Conservation (phyloP, 2,888 invertebrate species). For the Agriopis marginaria region DNA sequence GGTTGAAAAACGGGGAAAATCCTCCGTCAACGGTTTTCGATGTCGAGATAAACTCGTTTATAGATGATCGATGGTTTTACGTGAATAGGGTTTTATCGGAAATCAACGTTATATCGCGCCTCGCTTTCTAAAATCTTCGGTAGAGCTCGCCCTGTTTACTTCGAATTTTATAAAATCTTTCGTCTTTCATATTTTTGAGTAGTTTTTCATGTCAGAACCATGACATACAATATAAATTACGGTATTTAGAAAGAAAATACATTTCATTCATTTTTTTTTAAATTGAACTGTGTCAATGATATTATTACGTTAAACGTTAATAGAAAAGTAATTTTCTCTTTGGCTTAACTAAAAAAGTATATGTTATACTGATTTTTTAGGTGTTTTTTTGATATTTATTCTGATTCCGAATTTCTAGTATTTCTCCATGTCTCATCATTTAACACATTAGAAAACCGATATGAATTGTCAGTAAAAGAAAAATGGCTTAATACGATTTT, state of each 20-base stretch:
- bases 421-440: not conserved
- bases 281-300: too few relatives aligned
- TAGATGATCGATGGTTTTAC: conserved; percentile 62
- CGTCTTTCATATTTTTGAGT: not conserved
- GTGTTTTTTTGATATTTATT: too few relatives aligned
- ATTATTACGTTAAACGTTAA: too few relatives aligned
- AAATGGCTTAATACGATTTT: conserved; percentile 43
- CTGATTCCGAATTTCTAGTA: too few relatives aligned
- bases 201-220: not conserved
- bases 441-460: too few relatives aligned
- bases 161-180: conserved; percentile 16
- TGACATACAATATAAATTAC: not conserved
- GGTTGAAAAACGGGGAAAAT: conserved; percentile 47
- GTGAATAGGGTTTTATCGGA: conserved; percentile 54
- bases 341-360: too few relatives aligned
- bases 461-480: not conserved
- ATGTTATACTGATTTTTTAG: too few relatives aligned
- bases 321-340: too few relatives aligned
- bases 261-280: too few relatives aligned
- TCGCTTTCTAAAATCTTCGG: conserved; percentile 46
- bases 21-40: conserved; percentile 54
- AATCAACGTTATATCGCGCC: conserved; percentile 46
- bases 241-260: too few relatives aligned
- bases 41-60: conserved; percentile 57
- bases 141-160: conserved; percentile 24